Base-by-base conservation (phyloP, 2,113 vertebrate species). In the Sterna hirundo region DNA sequence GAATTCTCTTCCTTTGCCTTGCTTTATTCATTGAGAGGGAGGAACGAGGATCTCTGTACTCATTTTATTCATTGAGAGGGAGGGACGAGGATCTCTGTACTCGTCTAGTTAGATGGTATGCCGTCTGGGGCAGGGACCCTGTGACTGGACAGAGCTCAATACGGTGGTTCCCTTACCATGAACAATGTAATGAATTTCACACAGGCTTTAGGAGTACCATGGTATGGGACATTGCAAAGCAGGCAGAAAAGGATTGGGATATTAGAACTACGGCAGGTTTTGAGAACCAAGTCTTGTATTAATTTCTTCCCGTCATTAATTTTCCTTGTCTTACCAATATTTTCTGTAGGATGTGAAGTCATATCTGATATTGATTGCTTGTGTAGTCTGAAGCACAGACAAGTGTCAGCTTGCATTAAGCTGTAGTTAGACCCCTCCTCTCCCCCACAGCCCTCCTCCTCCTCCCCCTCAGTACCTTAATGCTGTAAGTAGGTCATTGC, bases 401-500 rank as follows among this genome's bases (percentile, higher is more conserved):
- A 87, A 80, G 64, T 89, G 96, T 93, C 96, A 92, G 92, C 74
- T 88, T 77, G 66, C 81, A 96, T 97, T 97, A 96, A 96, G 83
- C 90, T 83, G 80, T 54, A 86, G 93, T 72, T 36, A 74, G 95
- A 90, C 83, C 89, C 94, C 75, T 88, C 58, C 69, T 79, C 70
- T 76, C 25, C 58, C 62, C 49, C 42, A n/a, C 57, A 76, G 75
- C 62, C n/a, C 68, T 75, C 86, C 84, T 75, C 86, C 84, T 58
- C 58, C 60, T 92, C 86, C 94, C 30, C 57, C 83, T 89, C 77
- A 4, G 62, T 75, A 94, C 93, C 93, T 94, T 95, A 90, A 81
- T 88, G 91, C 80, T 0, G 3, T 93, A 97, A 97, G 95, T 97
- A 97, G 97, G 97, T 97, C 97, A 97, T 49, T 72, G 88, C 90